A percentile compares a stretch with the other conserved stretches of the same genome.
Evolutionary conservation across 2,797 vertebrate genomes (phyloP).

Genomic region (Orientallactaga sibirica): DNA sequence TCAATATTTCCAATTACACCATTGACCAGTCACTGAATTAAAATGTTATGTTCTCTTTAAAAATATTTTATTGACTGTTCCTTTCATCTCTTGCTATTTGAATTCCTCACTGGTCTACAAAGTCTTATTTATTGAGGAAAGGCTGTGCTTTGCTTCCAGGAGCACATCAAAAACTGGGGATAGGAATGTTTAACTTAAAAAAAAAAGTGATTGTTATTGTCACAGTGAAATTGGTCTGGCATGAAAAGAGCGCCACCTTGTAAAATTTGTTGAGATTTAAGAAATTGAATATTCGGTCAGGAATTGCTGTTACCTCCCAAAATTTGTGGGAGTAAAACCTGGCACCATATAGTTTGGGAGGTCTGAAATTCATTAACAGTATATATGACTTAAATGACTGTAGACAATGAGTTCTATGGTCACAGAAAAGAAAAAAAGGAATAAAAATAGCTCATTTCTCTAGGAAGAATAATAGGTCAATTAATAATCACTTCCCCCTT

Average conservation of each 20-base stretch:
- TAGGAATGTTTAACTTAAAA: slow-evolving; percentile 76
- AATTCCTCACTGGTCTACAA: not conserved
- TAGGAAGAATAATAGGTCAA: slow-evolving; percentile 57
- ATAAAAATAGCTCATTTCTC: slow-evolving; percentile 30
- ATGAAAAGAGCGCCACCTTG: slow-evolving; percentile 90
- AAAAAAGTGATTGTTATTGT: slow-evolving; percentile 80
- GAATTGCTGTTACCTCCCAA: slow-evolving; percentile 69
- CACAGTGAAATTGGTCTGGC: slow-evolving; percentile 72
- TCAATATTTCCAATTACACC: slow-evolving; percentile 48
- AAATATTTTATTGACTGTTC: slow-evolving; percentile 38
- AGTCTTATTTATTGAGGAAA: slow-evolving; percentile 52
- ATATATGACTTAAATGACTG: slow-evolving; percentile 45
- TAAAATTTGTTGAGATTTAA: slow-evolving; percentile 81
- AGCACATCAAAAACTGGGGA: slow-evolving; percentile 55
- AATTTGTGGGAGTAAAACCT: slow-evolving; percentile 55
- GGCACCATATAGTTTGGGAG: not conserved
- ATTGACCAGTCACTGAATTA: slow-evolving; percentile 6
- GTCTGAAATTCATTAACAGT: slow-evolving; percentile 53
- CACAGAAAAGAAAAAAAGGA: slow-evolving; percentile 38
- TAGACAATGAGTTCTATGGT: not conserved
- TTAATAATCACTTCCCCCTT: slow-evolving; percentile 28
- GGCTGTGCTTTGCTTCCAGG: slow-evolving; percentile 49
- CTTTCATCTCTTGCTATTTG: slow-evolving; percentile 58
- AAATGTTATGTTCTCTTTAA: slow-evolving; percentile 54
- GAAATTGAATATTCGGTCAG: slow-evolving; percentile 77